phyloP scores from a whole-genome alignment of 1,140 invertebrate genomes.

The Apolygus lucorum region DNA sequence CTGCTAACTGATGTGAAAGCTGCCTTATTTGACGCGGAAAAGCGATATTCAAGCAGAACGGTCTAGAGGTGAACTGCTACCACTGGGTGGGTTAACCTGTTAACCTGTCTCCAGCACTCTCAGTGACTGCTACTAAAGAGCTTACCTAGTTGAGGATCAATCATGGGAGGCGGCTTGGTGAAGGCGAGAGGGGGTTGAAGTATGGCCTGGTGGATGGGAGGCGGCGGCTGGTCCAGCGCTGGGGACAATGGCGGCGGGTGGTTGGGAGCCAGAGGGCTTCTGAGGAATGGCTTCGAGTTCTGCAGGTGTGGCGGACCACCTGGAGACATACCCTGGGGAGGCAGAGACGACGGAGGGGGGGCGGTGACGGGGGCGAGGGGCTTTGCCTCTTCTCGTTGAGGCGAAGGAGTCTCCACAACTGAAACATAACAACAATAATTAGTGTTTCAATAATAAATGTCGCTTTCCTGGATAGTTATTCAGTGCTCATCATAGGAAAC shows the following conservation, averaged over 20 bases:
- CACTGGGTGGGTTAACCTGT: background rate
- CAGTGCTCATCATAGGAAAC: too few species aligned
- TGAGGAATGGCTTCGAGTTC: background rate
- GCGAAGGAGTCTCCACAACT: background rate
- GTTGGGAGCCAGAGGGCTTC: background rate
- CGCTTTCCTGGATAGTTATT: too few species aligned
- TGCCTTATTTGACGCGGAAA: too few species aligned
- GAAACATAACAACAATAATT: too few species aligned
- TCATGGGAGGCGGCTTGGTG: background rate
- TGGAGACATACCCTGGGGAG: background rate
- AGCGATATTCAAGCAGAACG: too few species aligned
- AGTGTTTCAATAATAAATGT: too few species aligned
- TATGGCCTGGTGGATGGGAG: background rate
- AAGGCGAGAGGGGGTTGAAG: background rate
- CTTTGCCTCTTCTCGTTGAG: background rate
- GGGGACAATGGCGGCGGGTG: background rate
- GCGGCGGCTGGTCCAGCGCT: background rate
- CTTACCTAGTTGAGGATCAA: background rate
- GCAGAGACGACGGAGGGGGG: background rate
- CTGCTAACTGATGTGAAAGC: too few species aligned
- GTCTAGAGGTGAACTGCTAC: too few species aligned
- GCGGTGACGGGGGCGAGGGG: background rate
- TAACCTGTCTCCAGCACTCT: background rate
- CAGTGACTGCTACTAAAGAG: background rate
- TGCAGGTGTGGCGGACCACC: background rate